phyloP scores from a whole-genome alignment of 1,140 invertebrate species.

The Lycorma delicatula region DNA sequence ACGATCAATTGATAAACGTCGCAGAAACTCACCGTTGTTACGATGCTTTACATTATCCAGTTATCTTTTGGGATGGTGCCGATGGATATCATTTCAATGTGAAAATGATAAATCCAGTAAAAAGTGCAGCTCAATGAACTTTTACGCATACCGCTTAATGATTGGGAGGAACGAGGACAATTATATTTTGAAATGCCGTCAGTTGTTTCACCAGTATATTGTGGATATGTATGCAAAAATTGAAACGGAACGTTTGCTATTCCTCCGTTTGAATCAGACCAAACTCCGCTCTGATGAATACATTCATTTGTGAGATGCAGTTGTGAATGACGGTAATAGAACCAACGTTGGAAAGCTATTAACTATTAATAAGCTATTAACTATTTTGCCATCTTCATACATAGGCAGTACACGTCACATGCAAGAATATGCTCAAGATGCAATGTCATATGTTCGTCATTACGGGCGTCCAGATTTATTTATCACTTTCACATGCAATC shows the following conservation, averaged over 20 bases:
- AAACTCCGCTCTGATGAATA: conserved; percentile 34
- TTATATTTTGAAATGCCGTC: conserved; percentile 28
- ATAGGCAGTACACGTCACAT: conserved; percentile 38
- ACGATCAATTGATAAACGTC: conserved; percentile 33
- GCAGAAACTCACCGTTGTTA: conserved; percentile 39
- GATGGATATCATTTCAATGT: conserved; percentile 40
- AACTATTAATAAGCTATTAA: conserved; percentile 19
- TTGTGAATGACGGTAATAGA: conserved; percentile 9
- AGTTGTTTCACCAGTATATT: conserved; percentile 36
- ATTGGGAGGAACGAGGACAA: conserved; percentile 24
- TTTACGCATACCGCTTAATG: conserved; percentile 28
- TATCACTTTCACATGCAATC: too few relatives aligned
- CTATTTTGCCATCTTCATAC: conserved; percentile 35
- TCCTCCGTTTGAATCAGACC: conserved; percentile 32
- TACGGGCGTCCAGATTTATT: conserved; percentile 38
- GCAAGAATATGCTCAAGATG: conserved; percentile 42
- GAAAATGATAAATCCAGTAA: conserved; percentile 24
- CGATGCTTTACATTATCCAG: conserved; percentile 41
- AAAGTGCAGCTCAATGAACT: conserved; percentile 24
- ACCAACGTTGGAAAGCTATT: conserved; percentile 16
- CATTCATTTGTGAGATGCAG: conserved; percentile 27
- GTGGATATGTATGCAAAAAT: conserved; percentile 38
- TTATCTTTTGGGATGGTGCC: conserved; percentile 41
- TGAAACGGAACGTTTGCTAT: conserved; percentile 35
- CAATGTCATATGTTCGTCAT: conserved; percentile 40